Base-by-base conservation (phyloP, 2,888 invertebrate genomes). In the Seira ritae region DNA sequence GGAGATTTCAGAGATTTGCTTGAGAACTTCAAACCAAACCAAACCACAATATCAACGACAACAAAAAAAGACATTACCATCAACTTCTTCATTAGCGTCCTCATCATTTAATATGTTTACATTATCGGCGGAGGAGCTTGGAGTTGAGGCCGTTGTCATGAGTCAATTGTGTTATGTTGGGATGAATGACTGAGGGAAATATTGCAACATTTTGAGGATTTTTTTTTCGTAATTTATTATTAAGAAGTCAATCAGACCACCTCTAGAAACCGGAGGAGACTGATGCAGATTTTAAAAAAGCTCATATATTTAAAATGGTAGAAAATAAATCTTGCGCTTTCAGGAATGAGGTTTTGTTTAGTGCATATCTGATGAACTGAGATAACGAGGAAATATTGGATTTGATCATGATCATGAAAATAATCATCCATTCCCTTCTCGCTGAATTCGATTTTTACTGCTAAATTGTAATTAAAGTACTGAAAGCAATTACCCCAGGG, bases 361-460 rank as follows among this genome's bases (percentile, higher is more conserved):
- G 19, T 75, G 67, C 67, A 72, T 72, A 55, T 65, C 67, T 72
- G 79, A 73, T 80, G 37, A 72, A 80, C 67, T 68, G 77, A 67
- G 78, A 78, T 65, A 66, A 77, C 4, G 68, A 65, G 62, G 70
- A 68, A 37, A 37, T 37, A 68, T n/a, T 19, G 42, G 68, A 17
- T 55, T 66, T 19, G 37, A 81, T 75, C 75, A 81, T 66, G 71
- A 70, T 81, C 75, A 37, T 81, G 75, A 75, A n/a, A 74, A 81
- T 80, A 74, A 80, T 31, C 80, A 80, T 75, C 62, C 69, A 80
- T 80, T 80, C 50, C 69, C 23, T 65, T 42, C 42, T n/a, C n/a
- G n/a, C n/a, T n/a, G n/a, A n/a, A n/a, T n/a, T n/a, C n/a, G n/a
- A n/a, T n/a, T n/a, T 42, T 42, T 42, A 42, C 12, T 42, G 42